A percentile compares a stretch with the other conserved stretches of the same genome.
These are phyloP conservation scores for Coregonus ussuriensis DNA, from an alignment of 2,797 vertebrate genomes.

Conservation along the genomic window DNA sequence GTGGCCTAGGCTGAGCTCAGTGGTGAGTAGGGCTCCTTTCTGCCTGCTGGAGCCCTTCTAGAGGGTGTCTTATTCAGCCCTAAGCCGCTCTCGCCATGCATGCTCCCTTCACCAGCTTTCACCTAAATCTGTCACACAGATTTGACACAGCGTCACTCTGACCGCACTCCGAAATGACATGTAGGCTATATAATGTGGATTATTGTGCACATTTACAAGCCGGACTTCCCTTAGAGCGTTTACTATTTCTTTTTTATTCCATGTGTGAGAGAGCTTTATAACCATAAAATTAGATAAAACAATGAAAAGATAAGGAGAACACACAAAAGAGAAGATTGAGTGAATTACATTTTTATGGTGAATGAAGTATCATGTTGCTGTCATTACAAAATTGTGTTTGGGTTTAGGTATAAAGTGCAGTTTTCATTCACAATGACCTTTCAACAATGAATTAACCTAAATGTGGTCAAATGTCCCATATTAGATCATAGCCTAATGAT, in stretches of 20 bases:
- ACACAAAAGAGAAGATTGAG: neutral
- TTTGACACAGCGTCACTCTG: conserved; percentile 96
- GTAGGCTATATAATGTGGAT: conserved; percentile 92
- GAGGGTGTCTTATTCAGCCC: conserved; percentile 83
- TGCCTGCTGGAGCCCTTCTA: conserved; percentile 87
- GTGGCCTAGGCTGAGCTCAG: neutral
- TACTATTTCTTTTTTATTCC: conserved; percentile 2
- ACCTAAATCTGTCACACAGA: conserved; percentile 99
- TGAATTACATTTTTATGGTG: neutral
- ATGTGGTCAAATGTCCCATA: neutral
- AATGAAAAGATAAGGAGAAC: neutral
- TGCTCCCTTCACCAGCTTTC: conserved; percentile 89
- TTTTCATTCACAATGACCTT: neutral
- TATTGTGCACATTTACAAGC: conserved; percentile 98
- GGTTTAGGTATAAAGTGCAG: neutral
- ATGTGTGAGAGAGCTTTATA: conserved; percentile 14
- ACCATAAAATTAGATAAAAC: neutral
- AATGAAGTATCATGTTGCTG: neutral
- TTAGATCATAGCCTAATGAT: no score
- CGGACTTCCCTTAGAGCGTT: conserved; percentile 63
- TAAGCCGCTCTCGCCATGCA: conserved; percentile 86
- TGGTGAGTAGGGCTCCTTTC: conserved; percentile 65
- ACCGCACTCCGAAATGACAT: conserved; percentile 93
- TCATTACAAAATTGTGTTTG: neutral
- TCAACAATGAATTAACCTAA: neutral